Conservation (phyloP, 2,888 invertebrate species). For the Dasysyrphus albostriatus region DNA sequence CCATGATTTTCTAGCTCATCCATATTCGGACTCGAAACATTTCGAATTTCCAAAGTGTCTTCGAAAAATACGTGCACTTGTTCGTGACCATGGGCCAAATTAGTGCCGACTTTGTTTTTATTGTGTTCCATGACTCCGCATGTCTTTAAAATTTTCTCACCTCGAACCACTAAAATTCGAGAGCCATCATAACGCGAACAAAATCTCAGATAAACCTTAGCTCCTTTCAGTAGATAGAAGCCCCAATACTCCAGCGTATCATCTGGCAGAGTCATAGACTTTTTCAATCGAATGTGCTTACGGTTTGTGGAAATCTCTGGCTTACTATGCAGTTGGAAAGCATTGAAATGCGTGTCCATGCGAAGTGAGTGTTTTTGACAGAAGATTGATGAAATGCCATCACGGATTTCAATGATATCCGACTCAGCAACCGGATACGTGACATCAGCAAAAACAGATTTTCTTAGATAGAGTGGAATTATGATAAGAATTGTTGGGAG, state of each 20-base stretch:
- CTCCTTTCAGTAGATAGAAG: constrained; percentile 92
- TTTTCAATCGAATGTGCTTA: constrained; percentile 91
- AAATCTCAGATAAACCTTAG: constrained; percentile 90
- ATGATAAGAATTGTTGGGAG: constrained; percentile 90
- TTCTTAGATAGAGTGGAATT: constrained; percentile 90
- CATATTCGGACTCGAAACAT: constrained; percentile 67
- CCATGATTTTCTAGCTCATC: constrained; percentile 82
- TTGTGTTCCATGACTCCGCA: constrained; percentile 91
- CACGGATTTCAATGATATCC: constrained; percentile 92
- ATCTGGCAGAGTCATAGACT: constrained; percentile 92
- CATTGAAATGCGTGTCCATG: constrained; percentile 90
- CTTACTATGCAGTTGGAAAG: constrained; percentile 89
- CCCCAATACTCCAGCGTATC: constrained; percentile 96
- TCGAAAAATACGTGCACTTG: constrained; percentile 86
- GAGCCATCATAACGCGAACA: constrained; percentile 92
- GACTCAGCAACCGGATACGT: constrained; percentile 92
- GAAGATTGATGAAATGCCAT: constrained; percentile 93
- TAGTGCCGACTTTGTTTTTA: constrained; percentile 87
- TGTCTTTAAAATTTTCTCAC: constrained; percentile 90
- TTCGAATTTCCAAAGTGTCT: constrained; percentile 84
- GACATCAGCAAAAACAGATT: constrained; percentile 91
- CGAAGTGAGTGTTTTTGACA: constrained; percentile 90
- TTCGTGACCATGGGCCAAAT: constrained; percentile 83
- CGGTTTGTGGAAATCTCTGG: constrained; percentile 89
- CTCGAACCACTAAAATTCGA: constrained; percentile 91